Evolutionary conservation across 2,797 vertebrate genomes (phyloP), one percentile per base, ranked within the genome.

Genomic region (Coracias cyanogaster): DNA sequence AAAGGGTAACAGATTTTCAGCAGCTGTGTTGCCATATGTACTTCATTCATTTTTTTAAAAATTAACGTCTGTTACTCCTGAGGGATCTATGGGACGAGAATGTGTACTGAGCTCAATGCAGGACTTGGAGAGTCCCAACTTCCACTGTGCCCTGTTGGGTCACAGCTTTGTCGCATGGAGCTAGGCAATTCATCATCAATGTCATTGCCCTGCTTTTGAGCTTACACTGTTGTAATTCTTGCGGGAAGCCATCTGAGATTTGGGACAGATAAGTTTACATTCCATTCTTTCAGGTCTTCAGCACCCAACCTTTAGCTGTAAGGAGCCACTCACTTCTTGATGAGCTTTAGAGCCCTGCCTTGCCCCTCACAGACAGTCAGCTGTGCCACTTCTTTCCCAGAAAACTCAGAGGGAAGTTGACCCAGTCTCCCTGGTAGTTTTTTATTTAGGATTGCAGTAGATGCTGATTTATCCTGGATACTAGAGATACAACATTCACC

Each of bases 1-100:
- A 96, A 94, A 96, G 54, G 71, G 83, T 65, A 90, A 91, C 90
- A 96, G 83, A 84, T 96, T 97, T 96, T 84, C 88, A 90, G 67
- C 91, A 96, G 82, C 76, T 97, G 96, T 86, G 88, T 90, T 87
- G 73, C 92, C 94, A 96, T 93, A 89, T 94, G 94, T 67, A 93
- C 60, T 90, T 94, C 71, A 89, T 94, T 93, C 51, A 86, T 91
- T 94, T 95, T 86, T 72, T 0, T 31, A 73, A 92, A 86, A 69
- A 26, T 24, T 86, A 85, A 77, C 80, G 94, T 89, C 69, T 92
- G 62, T 82, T 86, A 66, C 64, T 86, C n/a, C 8, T 77, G 84
- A 92, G 78, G 61, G 54, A 82, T 66, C 66, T 89, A 21, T 45
- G n/a, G 54, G 51, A 71, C 60, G 24, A 58, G 39, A 89, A 89